Evolutionary conservation across 2,888 invertebrate species (phyloP).

Genomic region (Quadroppia sp.): DNA sequence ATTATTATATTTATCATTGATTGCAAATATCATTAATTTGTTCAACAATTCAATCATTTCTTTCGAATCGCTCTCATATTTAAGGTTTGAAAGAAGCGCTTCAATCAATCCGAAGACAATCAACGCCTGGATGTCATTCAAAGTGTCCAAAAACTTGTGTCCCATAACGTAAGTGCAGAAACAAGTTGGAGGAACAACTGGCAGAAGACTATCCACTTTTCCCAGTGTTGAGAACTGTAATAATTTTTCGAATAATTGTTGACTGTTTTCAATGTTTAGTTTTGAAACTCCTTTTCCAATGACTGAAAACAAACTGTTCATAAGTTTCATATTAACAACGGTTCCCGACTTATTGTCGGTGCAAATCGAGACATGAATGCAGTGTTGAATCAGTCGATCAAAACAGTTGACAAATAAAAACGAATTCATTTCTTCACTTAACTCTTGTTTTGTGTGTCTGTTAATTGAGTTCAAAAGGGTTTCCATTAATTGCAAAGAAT

Average conservation of each 20-base stretch:
- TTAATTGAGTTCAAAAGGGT: background rate
- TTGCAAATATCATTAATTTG: background rate
- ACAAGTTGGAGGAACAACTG: background rate
- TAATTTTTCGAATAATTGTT: background rate
- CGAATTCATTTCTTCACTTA: background rate
- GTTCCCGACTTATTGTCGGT: constrained; percentile 10
- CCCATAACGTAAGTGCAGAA: constrained; percentile 9
- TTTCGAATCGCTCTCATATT: background rate
- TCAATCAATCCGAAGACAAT: background rate
- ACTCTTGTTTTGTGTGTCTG: background rate
- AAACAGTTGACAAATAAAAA: background rate
- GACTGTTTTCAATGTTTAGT: background rate
- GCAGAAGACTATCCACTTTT: background rate
- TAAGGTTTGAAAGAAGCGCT: background rate
- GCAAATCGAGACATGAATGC: constrained; percentile 21
- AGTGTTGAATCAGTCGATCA: constrained; percentile 8
- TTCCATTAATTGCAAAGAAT: background rate
- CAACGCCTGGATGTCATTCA: background rate
- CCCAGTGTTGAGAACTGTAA: background rate
- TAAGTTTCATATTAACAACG: background rate
- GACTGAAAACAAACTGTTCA: background rate
- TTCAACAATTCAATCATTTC: background rate
- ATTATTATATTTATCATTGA: background rate
- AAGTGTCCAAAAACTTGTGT: background rate
- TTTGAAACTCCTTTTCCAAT: constrained; percentile 1